phyloP scores from a whole-genome alignment of 2,888 invertebrate genomes.

The Oscheius myriophilus region DNA sequence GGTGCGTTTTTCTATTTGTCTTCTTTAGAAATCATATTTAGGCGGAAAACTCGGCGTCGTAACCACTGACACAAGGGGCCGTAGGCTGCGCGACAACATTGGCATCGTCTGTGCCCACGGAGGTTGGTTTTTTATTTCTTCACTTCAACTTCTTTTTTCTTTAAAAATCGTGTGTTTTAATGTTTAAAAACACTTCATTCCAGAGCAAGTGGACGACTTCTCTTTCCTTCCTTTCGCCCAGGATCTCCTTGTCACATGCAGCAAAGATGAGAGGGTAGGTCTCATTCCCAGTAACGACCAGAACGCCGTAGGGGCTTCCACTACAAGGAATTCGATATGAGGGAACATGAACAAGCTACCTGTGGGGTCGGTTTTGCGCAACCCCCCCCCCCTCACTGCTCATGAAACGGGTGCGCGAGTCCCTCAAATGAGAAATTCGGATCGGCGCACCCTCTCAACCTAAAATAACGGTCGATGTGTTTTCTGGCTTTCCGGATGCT shows the following conservation, averaged over 20 bases:
- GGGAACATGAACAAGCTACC: too few relatives aligned
- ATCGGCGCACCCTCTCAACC: too few relatives aligned
- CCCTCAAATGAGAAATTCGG: too few relatives aligned
- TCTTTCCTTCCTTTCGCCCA: conserved; percentile 95
- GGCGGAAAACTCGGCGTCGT: conserved; percentile 89
- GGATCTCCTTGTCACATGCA: conserved; percentile 86
- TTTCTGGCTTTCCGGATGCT: too few relatives aligned
- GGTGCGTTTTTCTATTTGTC: conserved; percentile 72
- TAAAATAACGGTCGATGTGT: too few relatives aligned
- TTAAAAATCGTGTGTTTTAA: not conserved
- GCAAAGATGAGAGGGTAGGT: conserved; percentile 73
- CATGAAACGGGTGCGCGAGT: too few relatives aligned
- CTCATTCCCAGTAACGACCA: too few relatives aligned
- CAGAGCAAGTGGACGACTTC: conserved; percentile 92
- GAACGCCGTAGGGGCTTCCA: too few relatives aligned
- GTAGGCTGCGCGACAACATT: conserved; percentile 81
- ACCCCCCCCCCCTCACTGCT: too few relatives aligned
- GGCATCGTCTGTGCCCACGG: conserved; percentile 72
- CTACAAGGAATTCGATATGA: too few relatives aligned
- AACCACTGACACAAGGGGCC: conserved; percentile 86
- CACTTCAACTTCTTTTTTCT: not conserved
- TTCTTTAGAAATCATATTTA: conserved; percentile 56
- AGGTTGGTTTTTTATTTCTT: conserved; percentile 59
- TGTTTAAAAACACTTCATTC: conserved; percentile 72
- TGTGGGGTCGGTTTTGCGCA: too few relatives aligned